Base-by-base conservation (phyloP, 2,888 invertebrate genomes). In the Standfussiana lucernea region DNA sequence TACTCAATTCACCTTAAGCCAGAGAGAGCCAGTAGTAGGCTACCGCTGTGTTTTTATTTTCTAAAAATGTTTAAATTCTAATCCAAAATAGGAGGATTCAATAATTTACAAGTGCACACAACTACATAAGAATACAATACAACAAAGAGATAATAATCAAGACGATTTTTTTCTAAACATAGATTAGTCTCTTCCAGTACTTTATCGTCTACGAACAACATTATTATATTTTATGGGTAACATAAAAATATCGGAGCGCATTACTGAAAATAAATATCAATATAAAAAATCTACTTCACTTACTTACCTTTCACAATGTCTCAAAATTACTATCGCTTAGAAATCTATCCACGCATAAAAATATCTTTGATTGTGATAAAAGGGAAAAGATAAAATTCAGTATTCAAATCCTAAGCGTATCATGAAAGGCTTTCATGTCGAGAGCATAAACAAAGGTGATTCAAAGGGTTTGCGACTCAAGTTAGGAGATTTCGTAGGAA, bases 341-440 rank as follows among this genome's bases (percentile, higher is more conserved):
- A 85, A 7, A 56, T 42, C 21, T 45, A 45, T 18, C 62, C 24
- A 62, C 42, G 40, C 77, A 32, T 83, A 72, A 72, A 72, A 82
- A 37, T 79, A 81, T 86, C 65, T 86, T 80, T 86, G 80, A 87
- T 84, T 79, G 80, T 79, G 65, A 82, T 83, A 88, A 89, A 88
- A 83, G 72, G 2, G 74, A 88, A 69, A 87, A 86, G 83, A 88
- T 89, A 86, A 88, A 85, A 85, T 84, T 82, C 88, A 76, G 89
- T 85, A 87, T 88, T 89, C 90, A 88, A 88, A 89, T 87, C 85
- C 85, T 86, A 83, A 81, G 87, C 88, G 89, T 88, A 89, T 88
- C 87, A 83, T 88, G 87, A 86, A 88, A 88, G 72, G 80, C 87
- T 89, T 89, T 88, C 87, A 89, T 88, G 88, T 86, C 87, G 85